Evolutionary conservation across 1,140 invertebrate genomes (phyloP).

Genomic region (Pseudobourletiella spinata): DNA sequence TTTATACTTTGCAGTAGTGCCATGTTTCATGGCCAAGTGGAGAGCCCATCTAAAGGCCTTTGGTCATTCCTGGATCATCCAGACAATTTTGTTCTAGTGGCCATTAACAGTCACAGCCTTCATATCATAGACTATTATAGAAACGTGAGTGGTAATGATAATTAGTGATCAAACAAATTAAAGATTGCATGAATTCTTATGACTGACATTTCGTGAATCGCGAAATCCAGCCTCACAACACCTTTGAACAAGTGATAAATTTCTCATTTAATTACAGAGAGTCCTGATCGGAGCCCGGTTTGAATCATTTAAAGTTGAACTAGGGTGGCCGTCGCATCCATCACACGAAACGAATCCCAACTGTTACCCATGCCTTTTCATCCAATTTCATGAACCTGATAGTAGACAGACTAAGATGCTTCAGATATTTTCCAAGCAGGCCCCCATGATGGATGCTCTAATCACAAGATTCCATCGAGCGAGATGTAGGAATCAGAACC

Average conservation of each 20-base stretch:
- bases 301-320: constrained; percentile 56
- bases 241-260: too few species aligned
- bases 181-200: background rate
- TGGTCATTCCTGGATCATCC: constrained; percentile 74
- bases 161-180: too few species aligned
- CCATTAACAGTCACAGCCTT: constrained; percentile 77
- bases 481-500: constrained; percentile 36
- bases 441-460: constrained; percentile 82
- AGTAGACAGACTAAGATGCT: constrained; percentile 73
- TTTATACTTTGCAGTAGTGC: constrained; percentile 67
- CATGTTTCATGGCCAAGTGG: constrained; percentile 81
- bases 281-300: constrained; percentile 73
- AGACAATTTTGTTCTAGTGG: constrained; percentile 73
- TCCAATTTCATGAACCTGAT: constrained; percentile 80
- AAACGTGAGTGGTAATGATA: constrained; percentile 58
- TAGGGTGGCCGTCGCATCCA: constrained; percentile 71
- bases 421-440: constrained; percentile 48
- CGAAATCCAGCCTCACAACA: too few species aligned
- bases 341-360: constrained; percentile 73
- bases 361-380: constrained; percentile 77
- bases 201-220: too few species aligned
- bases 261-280: constrained; percentile 54
- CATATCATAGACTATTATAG: constrained; percentile 77
- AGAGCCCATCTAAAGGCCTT: constrained; percentile 72
- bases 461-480: constrained; percentile 60